Conservation (phyloP, 2,797 vertebrate genomes). For the Cynodonichthys magdalenae region DNA sequence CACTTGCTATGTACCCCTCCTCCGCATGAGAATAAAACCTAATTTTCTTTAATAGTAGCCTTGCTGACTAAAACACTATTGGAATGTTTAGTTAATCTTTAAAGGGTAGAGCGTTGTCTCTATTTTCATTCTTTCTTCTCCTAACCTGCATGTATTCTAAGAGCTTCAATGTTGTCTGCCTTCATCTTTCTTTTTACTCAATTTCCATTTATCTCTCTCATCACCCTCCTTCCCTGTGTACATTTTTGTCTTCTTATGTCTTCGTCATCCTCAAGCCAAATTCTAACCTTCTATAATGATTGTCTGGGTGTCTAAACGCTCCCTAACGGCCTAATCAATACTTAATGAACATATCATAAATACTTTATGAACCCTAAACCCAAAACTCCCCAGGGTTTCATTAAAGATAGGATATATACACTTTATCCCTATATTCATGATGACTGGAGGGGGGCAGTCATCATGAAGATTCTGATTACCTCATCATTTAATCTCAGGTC, state of each 20-base stretch:
- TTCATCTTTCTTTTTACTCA: conserved; percentile 30
- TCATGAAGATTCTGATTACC: conserved; percentile 49
- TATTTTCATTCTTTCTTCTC: conserved; percentile 23
- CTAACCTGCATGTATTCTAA: conserved; percentile 13
- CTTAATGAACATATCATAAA: conserved; percentile 79
- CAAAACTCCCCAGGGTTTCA: conserved; percentile 69
- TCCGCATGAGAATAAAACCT: conserved; percentile 60
- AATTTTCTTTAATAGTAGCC: conserved; percentile 65
- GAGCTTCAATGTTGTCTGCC: conserved; percentile 16
- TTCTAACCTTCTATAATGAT: conserved; percentile 69
- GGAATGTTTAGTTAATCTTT: conserved; percentile 73
- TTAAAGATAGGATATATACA: conserved; percentile 68
- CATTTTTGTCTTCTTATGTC: conserved; percentile 42
- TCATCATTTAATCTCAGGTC: conserved; percentile 54
- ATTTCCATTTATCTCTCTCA: conserved; percentile 32
- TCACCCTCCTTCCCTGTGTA: conserved; percentile 15
- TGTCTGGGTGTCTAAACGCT: conserved; percentile 72
- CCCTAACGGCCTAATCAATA: conserved; percentile 79
- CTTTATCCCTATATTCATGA: conserved; percentile 56
- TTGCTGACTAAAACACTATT: conserved; percentile 66
- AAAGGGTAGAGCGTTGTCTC: conserved; percentile 47
- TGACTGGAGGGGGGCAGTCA: conserved; percentile 53
- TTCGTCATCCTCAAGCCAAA: conserved; percentile 49
- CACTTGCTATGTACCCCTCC: conserved; percentile 42
- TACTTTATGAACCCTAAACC: conserved; percentile 80